Base-by-base conservation (phyloP, 2,888 invertebrate species). In the Microctonus hyperodae region DNA sequence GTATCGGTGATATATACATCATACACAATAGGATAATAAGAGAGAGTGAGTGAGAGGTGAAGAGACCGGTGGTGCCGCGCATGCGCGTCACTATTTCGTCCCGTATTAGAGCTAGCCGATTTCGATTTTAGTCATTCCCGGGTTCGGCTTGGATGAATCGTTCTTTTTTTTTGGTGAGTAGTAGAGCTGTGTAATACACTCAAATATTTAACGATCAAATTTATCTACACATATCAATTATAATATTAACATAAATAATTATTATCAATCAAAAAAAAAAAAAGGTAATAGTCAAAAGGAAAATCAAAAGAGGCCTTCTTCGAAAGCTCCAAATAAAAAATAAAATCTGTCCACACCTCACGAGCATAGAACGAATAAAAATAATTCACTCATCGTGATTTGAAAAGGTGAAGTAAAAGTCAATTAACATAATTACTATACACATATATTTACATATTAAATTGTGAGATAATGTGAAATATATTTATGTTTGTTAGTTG, bases 41-140 rank as follows among this genome's bases (percentile, higher is more conserved):
- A 16, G 16, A 35, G 31, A 37, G n/a, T 9, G 13, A 37, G 37
- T n/a, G 37, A 37, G 44, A 44, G 56, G 48, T 31, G 33, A 55
- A 35, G 76, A 76, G 77, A 79, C 80, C 80, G 78, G 78, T 79
- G 79, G 78, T 78, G 76, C 78, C 80, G 82, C 81, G 78, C 82
- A 81, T 81, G 81, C 81, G 82, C 79, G 79, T 67, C 75, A 72
- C 73, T 74, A 74, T 77, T 76, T 22, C 76, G 77, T 79, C 76
- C 79, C 78, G 76, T 59, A 40, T 63, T 55, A 51, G 55, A 44
- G 78, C 79, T 77, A 81, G 81, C 82, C 82, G 82, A 82, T 82
- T 82, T 82, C 82, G 82, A 82, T 82, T 82, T 82, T 82, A 82
- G 82, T 82, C 82, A 81, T 81, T 79, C 81, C 80, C 81, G 81